Base-by-base conservation (phyloP, 1,140 invertebrate species). In the Penaeus indicus region DNA sequence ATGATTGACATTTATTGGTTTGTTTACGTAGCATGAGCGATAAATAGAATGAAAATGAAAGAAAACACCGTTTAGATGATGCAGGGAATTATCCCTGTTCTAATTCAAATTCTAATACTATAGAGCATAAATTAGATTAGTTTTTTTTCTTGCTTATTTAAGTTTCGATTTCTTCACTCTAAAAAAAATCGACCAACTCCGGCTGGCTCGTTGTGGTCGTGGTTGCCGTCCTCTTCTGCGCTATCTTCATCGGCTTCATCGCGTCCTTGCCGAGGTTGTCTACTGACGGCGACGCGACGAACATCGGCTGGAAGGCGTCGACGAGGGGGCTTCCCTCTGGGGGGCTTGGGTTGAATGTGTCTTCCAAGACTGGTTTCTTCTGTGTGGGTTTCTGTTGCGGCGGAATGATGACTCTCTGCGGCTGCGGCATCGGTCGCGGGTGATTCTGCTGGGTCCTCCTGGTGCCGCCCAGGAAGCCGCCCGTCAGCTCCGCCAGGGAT, bases 291-390 rank as follows among this genome's bases (percentile, higher is more conserved):
- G 86, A 88, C 10, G 86, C 86, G 32, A 88, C 86, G 72, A 88
- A 88, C 25, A 88, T 81, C 0, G 86, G 86, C 61, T 88, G 86
- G 80, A 88, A 88, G 62, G 86, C 86, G 61, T 83, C 86, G 18
- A 61, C 47, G 7, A 64, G 72, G 11, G 27, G 75, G 27, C 82
- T 88, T 4, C 86, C 86, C 60, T 88, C 86, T 60, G 83, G 86
- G 18, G 86, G 86, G 64, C 86, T 88, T 11, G 86, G 86, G 22
- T 88, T 88, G 72, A 88, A 88, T 13, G 72, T 38, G 16, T 47
- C 47, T 13, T 47, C 47, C 47, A 47, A 7, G 47, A 47, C 5
- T 21, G 67, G 22, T 16, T 78, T 88, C 69, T 78, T 77, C n/a
- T 75, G 67, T 5, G 61, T 25, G 13, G 61, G 25, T 79, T 63